Conservation (phyloP, 2,888 invertebrate species). For the Druceiella hillmani region DNA sequence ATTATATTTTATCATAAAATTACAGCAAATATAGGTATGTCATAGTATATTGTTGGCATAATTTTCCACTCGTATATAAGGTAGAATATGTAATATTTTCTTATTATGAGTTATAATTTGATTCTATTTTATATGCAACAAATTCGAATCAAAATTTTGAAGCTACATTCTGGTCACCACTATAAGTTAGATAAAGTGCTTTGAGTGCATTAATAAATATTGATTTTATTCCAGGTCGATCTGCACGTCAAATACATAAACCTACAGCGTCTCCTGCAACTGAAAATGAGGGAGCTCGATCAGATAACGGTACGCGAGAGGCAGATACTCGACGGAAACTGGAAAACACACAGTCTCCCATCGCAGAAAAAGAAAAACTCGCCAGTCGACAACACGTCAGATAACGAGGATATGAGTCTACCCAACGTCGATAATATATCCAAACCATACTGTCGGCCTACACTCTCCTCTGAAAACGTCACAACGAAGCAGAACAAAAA, state of each 20-base stretch:
- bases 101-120: too few relatives aligned
- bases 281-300: constrained; percentile 80
- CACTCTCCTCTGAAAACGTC: constrained; percentile 77
- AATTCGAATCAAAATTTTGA: too few relatives aligned
- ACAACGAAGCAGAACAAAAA: constrained; percentile 45
- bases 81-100: too few relatives aligned
- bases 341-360: constrained; percentile 86
- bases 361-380: constrained; percentile 75
- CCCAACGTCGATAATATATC: constrained; percentile 45
- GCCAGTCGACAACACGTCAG: constrained; percentile 41
- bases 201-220: constrained; percentile 17
- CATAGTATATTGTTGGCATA: too few relatives aligned
- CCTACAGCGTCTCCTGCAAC: constrained; percentile 76
- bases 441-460: constrained; percentile 66
- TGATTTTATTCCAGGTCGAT: too few relatives aligned
- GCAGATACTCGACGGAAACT: constrained; percentile 77
- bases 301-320: constrained; percentile 74
- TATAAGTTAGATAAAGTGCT: not conserved
- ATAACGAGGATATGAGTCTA: constrained; percentile 38
- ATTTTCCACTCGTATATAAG: too few relatives aligned
- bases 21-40: too few relatives aligned
- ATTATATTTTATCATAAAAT: too few relatives aligned
- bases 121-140: too few relatives aligned
- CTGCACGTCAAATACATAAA: constrained; percentile 91
- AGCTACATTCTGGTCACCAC: too few relatives aligned